These are phyloP conservation scores for Dolichomitus sp. DNA, from an alignment of 2,888 invertebrate genomes.

Conservation along the genomic window DNA sequence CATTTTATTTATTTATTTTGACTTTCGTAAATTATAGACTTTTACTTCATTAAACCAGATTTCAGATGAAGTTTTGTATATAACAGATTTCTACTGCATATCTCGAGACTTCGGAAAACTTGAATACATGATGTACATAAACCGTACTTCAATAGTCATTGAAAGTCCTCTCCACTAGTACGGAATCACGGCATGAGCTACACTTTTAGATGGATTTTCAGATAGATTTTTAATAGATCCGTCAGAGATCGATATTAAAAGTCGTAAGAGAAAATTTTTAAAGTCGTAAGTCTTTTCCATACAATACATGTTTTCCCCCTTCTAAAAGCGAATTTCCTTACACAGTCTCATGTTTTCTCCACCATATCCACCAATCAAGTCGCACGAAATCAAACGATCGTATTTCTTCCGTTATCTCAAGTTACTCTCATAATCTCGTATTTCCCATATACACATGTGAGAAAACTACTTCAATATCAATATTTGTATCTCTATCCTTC, in stretches of 20 bases:
- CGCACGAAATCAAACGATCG: conserved; percentile 29
- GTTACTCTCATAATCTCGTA: conserved; percentile 45
- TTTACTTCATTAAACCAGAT: too few species aligned
- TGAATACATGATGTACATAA: too few species aligned
- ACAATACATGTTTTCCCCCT: neutral
- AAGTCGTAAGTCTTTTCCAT: neutral
- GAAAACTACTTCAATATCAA: conserved; percentile 52
- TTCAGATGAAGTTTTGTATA: too few species aligned
- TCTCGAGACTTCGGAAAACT: too few species aligned
- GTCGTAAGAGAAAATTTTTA: neutral
- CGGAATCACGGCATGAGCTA: too few species aligned
- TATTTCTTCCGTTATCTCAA: conserved; percentile 44
- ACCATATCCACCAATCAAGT: neutral
- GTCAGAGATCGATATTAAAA: too few species aligned
- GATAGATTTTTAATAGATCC: too few species aligned
- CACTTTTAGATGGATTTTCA: too few species aligned
- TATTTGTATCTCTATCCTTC: conserved; percentile 24
- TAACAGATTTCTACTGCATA: too few species aligned
- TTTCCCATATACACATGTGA: conserved; percentile 19
- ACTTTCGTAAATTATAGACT: too few species aligned
- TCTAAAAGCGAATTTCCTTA: neutral
- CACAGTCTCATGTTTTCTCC: neutral
- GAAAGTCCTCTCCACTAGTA: too few species aligned
- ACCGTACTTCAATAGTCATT: too few species aligned
- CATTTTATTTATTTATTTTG: neutral